Conservation (phyloP, 92 coral and sea anemone genomes). For the Epizoanthus illoricatus region DNA sequence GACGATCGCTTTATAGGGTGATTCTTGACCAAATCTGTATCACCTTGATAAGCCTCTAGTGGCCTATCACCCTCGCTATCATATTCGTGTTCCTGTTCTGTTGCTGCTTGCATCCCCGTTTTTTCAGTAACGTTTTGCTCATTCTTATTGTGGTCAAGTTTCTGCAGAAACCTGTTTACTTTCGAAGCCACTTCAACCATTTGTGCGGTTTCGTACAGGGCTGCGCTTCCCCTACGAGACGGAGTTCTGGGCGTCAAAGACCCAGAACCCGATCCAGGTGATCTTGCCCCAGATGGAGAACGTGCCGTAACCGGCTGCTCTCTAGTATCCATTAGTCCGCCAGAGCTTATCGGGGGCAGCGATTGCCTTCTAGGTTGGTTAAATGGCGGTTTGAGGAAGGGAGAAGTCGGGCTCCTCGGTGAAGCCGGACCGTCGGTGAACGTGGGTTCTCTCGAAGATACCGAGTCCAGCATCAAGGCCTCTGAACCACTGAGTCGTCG, state of each 20-base stretch:
- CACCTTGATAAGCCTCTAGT: conserved; percentile 41
- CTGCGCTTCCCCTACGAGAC: conserved; percentile 64
- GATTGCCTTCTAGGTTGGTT: conserved; percentile 83
- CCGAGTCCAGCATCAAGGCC: conserved; percentile 38
- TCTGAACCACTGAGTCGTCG: conserved; percentile 64
- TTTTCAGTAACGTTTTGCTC: conserved; percentile 30
- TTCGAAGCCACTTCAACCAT: conserved; percentile 68
- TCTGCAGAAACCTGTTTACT: conserved; percentile 73
- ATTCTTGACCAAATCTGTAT: conserved; percentile 8
- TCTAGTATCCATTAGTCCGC: conserved; percentile 52
- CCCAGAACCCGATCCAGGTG: conserved; percentile 44
- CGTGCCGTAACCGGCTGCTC: conserved; percentile 45
- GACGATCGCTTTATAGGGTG: conserved; percentile 43
- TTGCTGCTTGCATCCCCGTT: conserved; percentile 9
- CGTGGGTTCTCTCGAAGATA: conserved; percentile 5
- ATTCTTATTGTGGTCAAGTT: conserved; percentile 61
- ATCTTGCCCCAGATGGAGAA: conserved; percentile 39
- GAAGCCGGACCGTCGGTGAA: conserved; percentile 38
- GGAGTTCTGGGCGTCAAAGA: conserved; percentile 52
- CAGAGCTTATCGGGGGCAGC: conserved; percentile 74
- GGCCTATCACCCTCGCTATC: background rate
- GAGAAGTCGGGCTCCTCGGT: conserved; percentile 60
- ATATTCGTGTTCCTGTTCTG: background rate
- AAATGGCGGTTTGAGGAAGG: conserved; percentile 70
- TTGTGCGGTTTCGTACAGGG: conserved; percentile 44